Conservation (phyloP, 2,113 vertebrate species). For the Heptranchias perlo region DNA sequence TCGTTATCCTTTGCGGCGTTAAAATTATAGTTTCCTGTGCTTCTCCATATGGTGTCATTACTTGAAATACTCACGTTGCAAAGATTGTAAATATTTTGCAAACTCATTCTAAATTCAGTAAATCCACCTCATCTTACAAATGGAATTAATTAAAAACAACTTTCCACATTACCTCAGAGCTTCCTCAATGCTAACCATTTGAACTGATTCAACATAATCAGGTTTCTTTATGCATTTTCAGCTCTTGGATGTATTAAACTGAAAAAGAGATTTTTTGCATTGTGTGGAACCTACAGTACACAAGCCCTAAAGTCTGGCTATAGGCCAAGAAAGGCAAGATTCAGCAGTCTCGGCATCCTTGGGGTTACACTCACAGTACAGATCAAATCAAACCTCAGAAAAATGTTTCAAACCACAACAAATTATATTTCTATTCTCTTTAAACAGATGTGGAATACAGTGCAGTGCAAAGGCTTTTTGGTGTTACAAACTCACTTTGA, state of each 20-base stretch:
- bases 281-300: background rate
- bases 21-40: background rate
- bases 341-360: background rate
- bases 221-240: background rate
- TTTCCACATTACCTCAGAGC: background rate
- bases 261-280: background rate
- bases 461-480: background rate
- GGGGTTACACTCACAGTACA: background rate
- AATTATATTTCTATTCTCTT: background rate
- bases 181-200: background rate
- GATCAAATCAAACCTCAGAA: background rate
- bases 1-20: background rate
- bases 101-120: background rate
- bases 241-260: background rate
- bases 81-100: background rate
- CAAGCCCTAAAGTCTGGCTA: background rate
- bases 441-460: background rate
- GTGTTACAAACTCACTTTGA: background rate
- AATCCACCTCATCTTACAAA: background rate
- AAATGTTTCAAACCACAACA: background rate
- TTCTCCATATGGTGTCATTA: background rate
- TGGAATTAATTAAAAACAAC: background rate
- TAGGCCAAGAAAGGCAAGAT: background rate
- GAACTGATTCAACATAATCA: background rate
- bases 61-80: background rate